A percentile compares a stretch with the other conserved stretches of the same genome.
phyloP scores from a whole-genome alignment of 2,888 invertebrate species.

The Tetanocera ferruginea region DNA sequence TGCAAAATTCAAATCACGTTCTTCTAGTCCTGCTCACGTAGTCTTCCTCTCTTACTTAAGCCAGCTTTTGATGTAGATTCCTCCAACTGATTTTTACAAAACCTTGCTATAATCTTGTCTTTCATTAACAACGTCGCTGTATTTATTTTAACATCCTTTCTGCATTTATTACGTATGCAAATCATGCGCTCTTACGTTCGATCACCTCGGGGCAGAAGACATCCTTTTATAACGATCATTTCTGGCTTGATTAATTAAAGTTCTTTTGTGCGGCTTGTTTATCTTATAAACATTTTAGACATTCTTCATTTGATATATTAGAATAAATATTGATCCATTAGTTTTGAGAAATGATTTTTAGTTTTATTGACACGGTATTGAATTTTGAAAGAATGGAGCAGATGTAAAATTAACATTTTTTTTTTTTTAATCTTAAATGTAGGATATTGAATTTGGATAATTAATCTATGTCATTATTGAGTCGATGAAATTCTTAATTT shows the following conservation, averaged over 20 bases:
- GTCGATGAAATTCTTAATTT: no score
- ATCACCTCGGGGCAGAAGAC: slow-evolving; percentile 21
- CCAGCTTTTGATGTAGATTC: no score
- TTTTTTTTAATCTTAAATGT: no score
- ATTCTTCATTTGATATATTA: slow-evolving; percentile 43
- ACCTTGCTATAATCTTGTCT: background rate
- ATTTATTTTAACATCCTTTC: slow-evolving; percentile 35
- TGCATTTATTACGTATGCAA: slow-evolving; percentile 28
- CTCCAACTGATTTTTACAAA: no score
- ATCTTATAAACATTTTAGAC: background rate
- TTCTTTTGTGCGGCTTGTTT: slow-evolving; percentile 16
- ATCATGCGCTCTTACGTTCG: slow-evolving; percentile 1
- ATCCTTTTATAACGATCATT: background rate
- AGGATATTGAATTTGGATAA: no score
- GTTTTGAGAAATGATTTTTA: slow-evolving; percentile 38
- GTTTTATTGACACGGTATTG: background rate
- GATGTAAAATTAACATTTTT: no score
- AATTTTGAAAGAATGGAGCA: no score
- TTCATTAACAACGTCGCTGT: slow-evolving; percentile 18
- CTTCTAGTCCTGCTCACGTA: background rate
- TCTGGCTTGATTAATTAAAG: slow-evolving; percentile 25
- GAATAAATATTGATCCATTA: slow-evolving; percentile 63
- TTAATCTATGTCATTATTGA: no score
- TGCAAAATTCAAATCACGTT: slow-evolving; percentile 4
- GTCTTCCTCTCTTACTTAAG: no score